Conservation (phyloP, 2,888 invertebrate species). For the Labia minor region DNA sequence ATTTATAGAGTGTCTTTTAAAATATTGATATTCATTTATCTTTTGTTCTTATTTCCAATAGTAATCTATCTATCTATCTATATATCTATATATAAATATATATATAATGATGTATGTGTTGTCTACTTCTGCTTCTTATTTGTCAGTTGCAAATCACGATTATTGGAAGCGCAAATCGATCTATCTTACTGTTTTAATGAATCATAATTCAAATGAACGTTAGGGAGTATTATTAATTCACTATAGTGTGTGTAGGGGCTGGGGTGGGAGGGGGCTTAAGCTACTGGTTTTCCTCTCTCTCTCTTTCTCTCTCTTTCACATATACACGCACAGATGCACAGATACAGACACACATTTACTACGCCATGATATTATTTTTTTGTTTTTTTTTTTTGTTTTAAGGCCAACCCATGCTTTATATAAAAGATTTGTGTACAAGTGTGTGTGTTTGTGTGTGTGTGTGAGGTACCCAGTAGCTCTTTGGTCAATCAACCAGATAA, state of each 20-base stretch:
- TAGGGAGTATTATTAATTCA: slow-evolving; percentile 13
- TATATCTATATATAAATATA: no score
- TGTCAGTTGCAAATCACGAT: not conserved
- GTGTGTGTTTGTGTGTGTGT: not conserved
- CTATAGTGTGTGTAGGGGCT: not conserved
- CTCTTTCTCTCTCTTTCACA: no score
- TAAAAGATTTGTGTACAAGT: no score
- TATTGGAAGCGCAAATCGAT: not conserved
- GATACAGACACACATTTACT: no score
- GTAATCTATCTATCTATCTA: no score
- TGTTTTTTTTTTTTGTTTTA: slow-evolving; percentile 13
- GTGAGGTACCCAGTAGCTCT: slow-evolving; percentile 5
- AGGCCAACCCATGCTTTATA: not conserved
- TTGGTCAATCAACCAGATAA: slow-evolving; percentile 13
- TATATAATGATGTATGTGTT: no score
- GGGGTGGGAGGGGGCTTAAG: not conserved
- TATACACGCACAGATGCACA: no score
- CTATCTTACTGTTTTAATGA: not conserved
- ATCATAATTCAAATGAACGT: slow-evolving; percentile 3
- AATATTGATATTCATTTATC: no score
- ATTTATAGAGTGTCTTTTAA: no score
- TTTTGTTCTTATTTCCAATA: no score
- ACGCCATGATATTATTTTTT: slow-evolving; percentile 13
- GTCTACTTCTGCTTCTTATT: not conserved
- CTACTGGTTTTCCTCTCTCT: not conserved